Evolutionary conservation across 2,113 vertebrate genomes (phyloP), one percentile per base, ranked within the genome.

Genomic region (Callopanchax toddi): DNA sequence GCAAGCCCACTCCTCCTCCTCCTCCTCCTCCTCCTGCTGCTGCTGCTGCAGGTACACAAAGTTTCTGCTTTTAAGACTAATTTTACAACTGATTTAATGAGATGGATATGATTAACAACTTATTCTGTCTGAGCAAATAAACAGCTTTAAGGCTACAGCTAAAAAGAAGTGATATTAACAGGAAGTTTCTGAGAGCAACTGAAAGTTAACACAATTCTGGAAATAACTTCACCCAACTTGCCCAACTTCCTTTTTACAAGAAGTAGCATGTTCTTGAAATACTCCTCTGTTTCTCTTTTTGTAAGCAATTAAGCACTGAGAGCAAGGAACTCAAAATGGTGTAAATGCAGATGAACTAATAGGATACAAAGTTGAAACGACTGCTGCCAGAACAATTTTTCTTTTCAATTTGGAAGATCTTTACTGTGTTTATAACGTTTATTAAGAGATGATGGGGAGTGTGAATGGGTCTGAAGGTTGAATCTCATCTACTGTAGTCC

Each of bases 1-100:
- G 23, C 73, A 91, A 89, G 67, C 80, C 81, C 8, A 13, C 60
- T 63, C 59, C 77, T 78, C 65, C 85, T 60, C 12, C 54, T 56
- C 9, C 42, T 60, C 7, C 50, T 64, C 36, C 64, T 65, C n/a
- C n/a, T 78, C 65, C 85, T 60, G n/a, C 54, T 56, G 15, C 42
- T 60, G 11, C 50, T 64, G 40, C 64, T 65, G n/a, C 86, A 83
- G 87, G 89, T 91, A 86, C 43, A 2, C 6, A 2, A 40, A 26
- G 36, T 12, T 15, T 15, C 10, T 53, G 37, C 42, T 2, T 32
- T 32, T 32, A 32, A 32, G 29, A 32, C 29, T 32, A 5, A 32
- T 32, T 8, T 32, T 32, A 4, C 29, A 32, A 32, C 4, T 36
- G 2, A 18, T 26, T 32, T 6, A 8, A 32, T 6, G 29, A 32